Base-by-base conservation (phyloP, 2,888 invertebrate species). In the Gerris lacustris region DNA sequence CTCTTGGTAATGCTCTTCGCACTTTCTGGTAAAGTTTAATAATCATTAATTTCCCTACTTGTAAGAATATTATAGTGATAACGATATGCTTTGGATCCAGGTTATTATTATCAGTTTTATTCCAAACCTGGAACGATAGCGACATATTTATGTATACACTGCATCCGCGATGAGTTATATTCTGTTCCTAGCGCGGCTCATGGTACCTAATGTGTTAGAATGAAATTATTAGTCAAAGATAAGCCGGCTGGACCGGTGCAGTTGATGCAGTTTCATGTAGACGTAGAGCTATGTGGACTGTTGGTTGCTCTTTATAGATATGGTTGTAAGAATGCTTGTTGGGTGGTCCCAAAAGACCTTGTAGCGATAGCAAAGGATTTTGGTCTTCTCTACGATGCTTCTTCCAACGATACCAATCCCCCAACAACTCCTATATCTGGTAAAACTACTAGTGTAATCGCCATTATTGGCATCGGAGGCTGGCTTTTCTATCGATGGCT, bases 401-500 rank as follows among this genome's bases (percentile, higher is more conserved):
- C 66, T n/a, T 11, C 66, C 11, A 66, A 66, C 17, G 66, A 66
- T 66, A 15, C 66, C 7, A 17, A 17, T 31, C 43, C 66, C 17
- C 18, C 9, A 5, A 31, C 66, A 66, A 17, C 66, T 69, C 62
- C 6, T 69, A 11, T 72, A 69, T 47, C 79, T 81, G 82, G 81
- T 69, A 80, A 79, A 74, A 80, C 80, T 7, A 80, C 81, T 6
- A 79, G 81, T 45, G 77, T 82, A 6, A 76, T 82, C 9, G 78
- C 81, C 73, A 78, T 82, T 70, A 77, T 82, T 43, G 82, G 82
- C 6, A 78, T 82, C 71, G 81, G 82, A 44, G 79, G 80, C 44
- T 77, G 80, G 64, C 77, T 82, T 63, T 78, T 81, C 71, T 82
- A 81, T 66, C 66, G 66, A 9, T 66, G 17, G 18, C 66, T 66